phyloP scores from a whole-genome alignment of 2,797 vertebrate species.

The Prionace glauca region DNA sequence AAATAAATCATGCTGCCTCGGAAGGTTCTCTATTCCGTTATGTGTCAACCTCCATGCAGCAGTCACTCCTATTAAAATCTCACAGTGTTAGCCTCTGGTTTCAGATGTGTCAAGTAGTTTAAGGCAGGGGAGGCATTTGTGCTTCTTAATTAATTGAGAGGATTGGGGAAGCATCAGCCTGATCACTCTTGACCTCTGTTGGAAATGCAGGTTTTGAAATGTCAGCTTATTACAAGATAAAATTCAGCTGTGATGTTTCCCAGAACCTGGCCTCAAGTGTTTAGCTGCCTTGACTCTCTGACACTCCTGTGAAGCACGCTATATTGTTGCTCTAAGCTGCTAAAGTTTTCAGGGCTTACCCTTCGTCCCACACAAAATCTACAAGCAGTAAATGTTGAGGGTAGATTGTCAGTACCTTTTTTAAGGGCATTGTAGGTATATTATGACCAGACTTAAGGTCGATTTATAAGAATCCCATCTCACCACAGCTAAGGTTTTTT shows the following conservation, averaged over 20 bases:
- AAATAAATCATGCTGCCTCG: neutral
- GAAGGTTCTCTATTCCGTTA: neutral
- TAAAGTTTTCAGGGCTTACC: neutral
- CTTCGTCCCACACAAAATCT: neutral
- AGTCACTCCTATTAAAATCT: neutral
- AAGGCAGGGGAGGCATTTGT: neutral
- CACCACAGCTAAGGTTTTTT: neutral
- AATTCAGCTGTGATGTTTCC: neutral
- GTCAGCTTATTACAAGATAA: neutral
- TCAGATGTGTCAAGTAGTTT: too few species aligned
- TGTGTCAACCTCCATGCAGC: neutral
- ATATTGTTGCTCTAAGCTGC: neutral
- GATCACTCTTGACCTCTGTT: neutral
- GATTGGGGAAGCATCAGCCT: neutral
- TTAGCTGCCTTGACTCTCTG: neutral
- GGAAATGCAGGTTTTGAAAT: neutral
- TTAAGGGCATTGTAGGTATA: neutral
- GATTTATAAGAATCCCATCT: neutral
- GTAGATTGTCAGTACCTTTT: neutral
- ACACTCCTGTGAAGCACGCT: too few species aligned
- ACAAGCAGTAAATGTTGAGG: neutral
- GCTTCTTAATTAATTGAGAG: neutral
- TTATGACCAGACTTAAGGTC: neutral
- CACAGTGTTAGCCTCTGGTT: neutral
- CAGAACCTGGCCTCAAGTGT: neutral